Evolutionary conservation across 2,113 vertebrate species (phyloP).

Genomic region (Cygnus buccinator): DNA sequence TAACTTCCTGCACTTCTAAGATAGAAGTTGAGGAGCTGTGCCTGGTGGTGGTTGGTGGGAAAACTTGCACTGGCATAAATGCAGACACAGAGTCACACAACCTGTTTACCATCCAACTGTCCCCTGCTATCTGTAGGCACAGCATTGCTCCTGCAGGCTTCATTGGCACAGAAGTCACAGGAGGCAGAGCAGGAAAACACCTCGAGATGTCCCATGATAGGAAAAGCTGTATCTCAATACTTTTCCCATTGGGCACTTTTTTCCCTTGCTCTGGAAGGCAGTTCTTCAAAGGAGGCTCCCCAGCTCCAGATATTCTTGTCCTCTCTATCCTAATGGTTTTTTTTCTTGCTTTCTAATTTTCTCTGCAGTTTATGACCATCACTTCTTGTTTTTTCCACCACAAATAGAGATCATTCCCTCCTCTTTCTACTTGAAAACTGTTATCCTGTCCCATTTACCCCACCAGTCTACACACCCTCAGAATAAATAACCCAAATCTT

Average conservation of each 20-base stretch:
- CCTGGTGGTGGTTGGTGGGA: neutral
- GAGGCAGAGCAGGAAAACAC: neutral
- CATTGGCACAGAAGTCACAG: neutral
- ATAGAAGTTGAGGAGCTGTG: neutral
- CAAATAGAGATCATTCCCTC: neutral
- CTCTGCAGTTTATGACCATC: neutral
- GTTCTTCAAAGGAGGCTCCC: neutral
- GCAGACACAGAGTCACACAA: accelerated
- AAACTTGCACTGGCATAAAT: neutral
- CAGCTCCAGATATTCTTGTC: neutral
- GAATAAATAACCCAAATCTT: neutral
- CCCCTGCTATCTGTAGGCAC: neutral
- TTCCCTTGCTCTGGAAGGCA: neutral
- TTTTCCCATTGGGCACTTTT: accelerated
- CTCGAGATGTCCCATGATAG: neutral
- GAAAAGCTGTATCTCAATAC: neutral
- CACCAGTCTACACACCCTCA: neutral
- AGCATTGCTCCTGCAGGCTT: neutral
- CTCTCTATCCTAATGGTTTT: neutral
- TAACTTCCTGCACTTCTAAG: neutral
- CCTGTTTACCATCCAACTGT: neutral
- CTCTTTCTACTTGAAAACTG: neutral
- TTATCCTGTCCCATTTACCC: neutral
- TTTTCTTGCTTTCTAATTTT: neutral
- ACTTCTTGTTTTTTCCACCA: neutral